These are phyloP conservation scores for Psittacula cyanocephala DNA, from an alignment of 2,113 vertebrate genomes.

Conservation along the genomic window DNA sequence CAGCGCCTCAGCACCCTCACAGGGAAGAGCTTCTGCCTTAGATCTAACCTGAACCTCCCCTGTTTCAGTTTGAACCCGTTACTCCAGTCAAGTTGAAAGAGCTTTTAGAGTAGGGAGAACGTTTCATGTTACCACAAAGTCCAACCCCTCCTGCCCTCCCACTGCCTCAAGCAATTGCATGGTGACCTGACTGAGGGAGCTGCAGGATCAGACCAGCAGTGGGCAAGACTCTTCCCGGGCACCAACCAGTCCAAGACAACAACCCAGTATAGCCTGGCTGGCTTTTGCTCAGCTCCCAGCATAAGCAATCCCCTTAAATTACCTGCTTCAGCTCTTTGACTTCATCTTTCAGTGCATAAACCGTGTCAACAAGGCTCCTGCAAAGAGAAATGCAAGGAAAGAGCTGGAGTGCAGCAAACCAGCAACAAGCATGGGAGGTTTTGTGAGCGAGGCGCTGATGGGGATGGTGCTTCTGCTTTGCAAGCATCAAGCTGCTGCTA, in stretches of 20 bases:
- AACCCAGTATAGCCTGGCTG: background rate
- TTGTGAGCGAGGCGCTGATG: background rate
- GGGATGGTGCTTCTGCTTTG: background rate
- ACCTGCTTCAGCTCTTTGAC: constrained; percentile 98
- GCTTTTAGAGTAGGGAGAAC: background rate
- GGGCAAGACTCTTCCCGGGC: background rate
- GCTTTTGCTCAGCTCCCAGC: background rate
- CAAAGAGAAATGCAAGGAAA: background rate
- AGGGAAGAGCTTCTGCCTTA: background rate
- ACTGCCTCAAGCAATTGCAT: background rate
- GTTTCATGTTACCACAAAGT: background rate
- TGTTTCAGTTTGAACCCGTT: background rate
- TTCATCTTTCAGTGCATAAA: constrained; percentile 97
- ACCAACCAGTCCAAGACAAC: accelerated
- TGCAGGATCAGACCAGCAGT: background rate
- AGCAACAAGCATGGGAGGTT: background rate
- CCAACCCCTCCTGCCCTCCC: background rate
- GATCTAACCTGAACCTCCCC: background rate
- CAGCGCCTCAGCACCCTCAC: background rate
- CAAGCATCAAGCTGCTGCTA: background rate
- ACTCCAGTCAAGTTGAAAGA: background rate
- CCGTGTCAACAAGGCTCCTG: constrained; percentile 97
- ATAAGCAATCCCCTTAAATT: background rate
- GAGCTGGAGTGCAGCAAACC: background rate
- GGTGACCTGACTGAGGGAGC: background rate